Base-by-base conservation (phyloP, 2,797 vertebrate species). In the Coendou prehensilis region DNA sequence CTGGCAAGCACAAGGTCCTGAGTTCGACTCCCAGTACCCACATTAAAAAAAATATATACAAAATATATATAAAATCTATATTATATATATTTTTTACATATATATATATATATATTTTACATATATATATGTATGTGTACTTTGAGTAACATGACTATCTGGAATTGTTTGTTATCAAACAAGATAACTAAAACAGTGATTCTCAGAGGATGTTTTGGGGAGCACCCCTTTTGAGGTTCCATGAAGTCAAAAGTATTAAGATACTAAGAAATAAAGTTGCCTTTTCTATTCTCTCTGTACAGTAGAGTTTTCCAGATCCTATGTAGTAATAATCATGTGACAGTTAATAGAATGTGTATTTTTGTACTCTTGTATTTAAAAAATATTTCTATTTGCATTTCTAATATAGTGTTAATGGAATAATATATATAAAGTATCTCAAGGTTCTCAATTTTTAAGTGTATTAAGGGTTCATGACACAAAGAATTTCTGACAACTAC, bases 401-500 rank as follows among this genome's bases (percentile, higher is more conserved):
- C 37, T 96, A 61, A 64, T 45, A 57, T 26, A 3, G 30, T 78
- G 81, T 83, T 50, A 71, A 20, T 92, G 71, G 28, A 33, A 45
- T 56, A 75, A 54, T 5, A 33, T 47, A 83, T 45, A n/a, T 37
- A 47, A 89, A 87, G 7, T 80, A 63, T 67, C 20, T 93, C 59
- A 45, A 26, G 22, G 10, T 85, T 95, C 47, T 45, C 59, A 81
- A 0, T 89, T 85, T 87, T 92, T 82, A 71, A 93, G 26, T n/a
- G 9, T 41, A 2, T 73, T n/a, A 91, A 93, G 41, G 9, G 20
- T 81, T 94, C 67, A 8, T 9, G 2, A 84, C 71, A 23, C 93
- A 47, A 89, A 52, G 85, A 80, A 89, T 89, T 87, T 87, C 81
- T 89, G 80, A 94, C 63, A 91, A 61, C 50, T 57, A n/a, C 41